Evolutionary conservation across 2,888 invertebrate genomes (phyloP), one percentile per base, ranked within the genome.

Genomic region (Gnatocerus cornutus): DNA sequence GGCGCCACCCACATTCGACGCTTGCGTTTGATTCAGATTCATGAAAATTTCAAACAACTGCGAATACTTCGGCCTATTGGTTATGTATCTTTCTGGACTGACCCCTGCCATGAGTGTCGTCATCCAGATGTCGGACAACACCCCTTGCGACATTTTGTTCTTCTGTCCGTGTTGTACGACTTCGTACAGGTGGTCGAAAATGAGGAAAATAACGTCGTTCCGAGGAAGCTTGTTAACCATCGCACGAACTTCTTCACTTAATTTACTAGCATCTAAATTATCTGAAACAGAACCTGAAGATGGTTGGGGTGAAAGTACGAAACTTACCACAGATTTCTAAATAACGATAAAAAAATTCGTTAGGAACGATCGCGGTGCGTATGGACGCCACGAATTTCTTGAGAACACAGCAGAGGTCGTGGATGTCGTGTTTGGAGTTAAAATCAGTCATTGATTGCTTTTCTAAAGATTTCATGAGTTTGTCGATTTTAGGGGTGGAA

Each of bases 351-450:
- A 77, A 79, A 13, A 73, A 71, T 43, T 87, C 87, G 82, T 90
- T 92, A 0, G 97, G 95, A 80, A 97, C 92, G 30, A 97, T 87
- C 0, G 96, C 95, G 78, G 95, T 93, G 80, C 92, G 92, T 72
- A 97, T 87, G 84, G 98, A 97, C 16, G 96, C 88, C 86, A 98
- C 95, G 88, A 97, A 98, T 78, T 95, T 88, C 86, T 97, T 97
- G 70, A 98, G 86, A 7, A 96, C 91, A 43, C 97, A 96, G 4
- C 96, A 93, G 74, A 98, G 86, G 56, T 97, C 97, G 84, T 97
- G 94, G 68, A 97, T 92, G 82, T 97, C 97, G 59, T 90, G 90
- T 62, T 76, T 80, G 61, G 77, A 72, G 66, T 80, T 81, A 50
- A 82, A 59, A 7, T 83, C 80, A 29, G 72, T 71, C 3, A 78